phyloP scores from a whole-genome alignment of 2,888 invertebrate species.

The Blastobasis lacticolella region DNA sequence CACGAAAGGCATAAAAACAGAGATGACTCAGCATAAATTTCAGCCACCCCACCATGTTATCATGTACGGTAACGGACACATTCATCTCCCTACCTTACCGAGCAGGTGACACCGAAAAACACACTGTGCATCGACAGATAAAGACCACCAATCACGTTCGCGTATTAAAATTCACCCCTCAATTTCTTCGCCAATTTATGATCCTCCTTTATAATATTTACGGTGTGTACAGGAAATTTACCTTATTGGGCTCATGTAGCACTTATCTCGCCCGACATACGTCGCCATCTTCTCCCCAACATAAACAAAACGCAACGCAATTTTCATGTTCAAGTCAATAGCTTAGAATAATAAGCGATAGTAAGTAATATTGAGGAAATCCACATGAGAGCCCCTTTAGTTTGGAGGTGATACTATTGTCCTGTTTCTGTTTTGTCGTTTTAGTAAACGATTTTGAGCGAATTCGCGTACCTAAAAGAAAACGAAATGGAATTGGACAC shows the following conservation, averaged over 20 bases:
- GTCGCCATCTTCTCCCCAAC: constrained; percentile 41
- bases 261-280: constrained; percentile 51
- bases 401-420: constrained; percentile 24
- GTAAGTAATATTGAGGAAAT: constrained; percentile 67
- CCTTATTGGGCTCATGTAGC: constrained; percentile 39
- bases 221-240: constrained; percentile 38
- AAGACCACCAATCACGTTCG: constrained; percentile 18
- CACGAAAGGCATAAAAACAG: no score
- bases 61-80: no score
- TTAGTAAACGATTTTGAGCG: no score
- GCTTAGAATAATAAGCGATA: constrained; percentile 71
- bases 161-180: constrained; percentile 50
- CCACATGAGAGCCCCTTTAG: constrained; percentile 46
- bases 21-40: no score
- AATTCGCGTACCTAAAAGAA: no score
- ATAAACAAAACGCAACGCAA: constrained; percentile 68
- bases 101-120: neutral
- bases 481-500: no score
- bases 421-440: no score
- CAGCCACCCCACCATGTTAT: no score
- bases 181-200: constrained; percentile 43
- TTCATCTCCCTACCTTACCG: no score
- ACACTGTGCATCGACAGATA: constrained; percentile 2
- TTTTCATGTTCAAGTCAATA: constrained; percentile 71
- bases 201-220: constrained; percentile 39